Evolutionary conservation across 2,888 invertebrate genomes (phyloP), one percentile per base, ranked within the genome.

Genomic region (Brachypalpus laphriformis): DNA sequence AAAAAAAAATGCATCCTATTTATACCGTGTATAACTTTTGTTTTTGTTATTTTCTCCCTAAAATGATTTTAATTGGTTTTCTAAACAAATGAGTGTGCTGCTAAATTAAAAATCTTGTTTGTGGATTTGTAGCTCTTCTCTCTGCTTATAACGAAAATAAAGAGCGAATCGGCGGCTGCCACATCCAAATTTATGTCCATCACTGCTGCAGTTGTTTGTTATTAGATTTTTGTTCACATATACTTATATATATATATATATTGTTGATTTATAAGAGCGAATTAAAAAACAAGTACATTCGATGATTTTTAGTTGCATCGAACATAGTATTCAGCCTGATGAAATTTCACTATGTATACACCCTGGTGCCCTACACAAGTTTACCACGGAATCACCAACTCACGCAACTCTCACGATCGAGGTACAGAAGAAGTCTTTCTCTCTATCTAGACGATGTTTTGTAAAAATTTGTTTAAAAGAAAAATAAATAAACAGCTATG

Each of bases 271-370:
- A 71, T 63, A 61, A 71, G 51, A 45, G 63, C 72, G 47, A 68
- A 74, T 78, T 70, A 59, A 68, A 81, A 81, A 87, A 57, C n/a
- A 40, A 25, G 6, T 54, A 86, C 51, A 70, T 75, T 80, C 72
- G 87, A 87, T 87, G 88, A 90, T 90, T 91, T 92, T 87, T 91
- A 95, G 96, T 88, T 95, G 94, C 90, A 94, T 95, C 88, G 94
- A 95, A 89, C 94, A 95, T 89, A 94, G 94, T 85, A 94, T 95
- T 89, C 94, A 94, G 76, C 93, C 94, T 63, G 94, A 95, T 92
- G 95, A 95, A 92, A 95, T 95, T 90, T 93, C 93, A 89, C 94
- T 95, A 94, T 94, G 95, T 89, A 95, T 96, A 89, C 94, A 94
- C 90, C 95, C 95, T 66, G 95, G 94, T 71, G 93, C 93, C 80